Evolutionary conservation across 2,797 vertebrate genomes (phyloP).

Genomic region (Silurus lanzhouensis): DNA sequence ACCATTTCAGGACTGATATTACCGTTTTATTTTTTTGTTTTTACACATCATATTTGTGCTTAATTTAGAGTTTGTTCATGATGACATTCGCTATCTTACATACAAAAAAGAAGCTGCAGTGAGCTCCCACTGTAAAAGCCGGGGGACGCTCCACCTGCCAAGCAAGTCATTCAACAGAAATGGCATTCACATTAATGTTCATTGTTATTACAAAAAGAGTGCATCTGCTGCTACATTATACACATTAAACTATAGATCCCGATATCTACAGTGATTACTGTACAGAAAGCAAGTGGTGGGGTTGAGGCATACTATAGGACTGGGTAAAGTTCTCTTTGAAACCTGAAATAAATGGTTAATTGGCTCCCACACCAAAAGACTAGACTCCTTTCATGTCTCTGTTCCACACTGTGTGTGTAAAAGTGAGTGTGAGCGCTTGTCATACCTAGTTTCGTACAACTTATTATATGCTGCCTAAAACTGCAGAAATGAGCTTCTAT

Average conservation of each 20-base stretch:
- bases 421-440: constrained; percentile 3
- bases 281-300: constrained; percentile 59
- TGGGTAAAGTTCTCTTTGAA: constrained; percentile 41
- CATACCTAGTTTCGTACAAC: constrained; percentile 16
- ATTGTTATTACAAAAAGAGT: constrained; percentile 86
- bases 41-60: constrained; percentile 76
- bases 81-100: constrained; percentile 68
- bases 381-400: constrained; percentile 43
- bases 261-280: constrained; percentile 73
- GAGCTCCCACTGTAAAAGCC: constrained; percentile 74
- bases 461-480: constrained; percentile 21
- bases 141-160: constrained; percentile 64
- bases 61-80: constrained; percentile 80
- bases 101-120: constrained; percentile 73
- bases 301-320: background rate
- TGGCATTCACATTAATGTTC: constrained; percentile 90
- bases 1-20: constrained; percentile 78
- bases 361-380: constrained; percentile 43
- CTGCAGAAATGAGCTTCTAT: background rate
- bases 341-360: constrained; percentile 30
- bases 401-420: background rate
- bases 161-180: constrained; percentile 73
- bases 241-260: constrained; percentile 85
- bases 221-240: constrained; percentile 89
- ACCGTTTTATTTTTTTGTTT: constrained; percentile 50